Base-by-base conservation (phyloP, 1,140 invertebrate genomes). In the Drosophila nannoptera region DNA sequence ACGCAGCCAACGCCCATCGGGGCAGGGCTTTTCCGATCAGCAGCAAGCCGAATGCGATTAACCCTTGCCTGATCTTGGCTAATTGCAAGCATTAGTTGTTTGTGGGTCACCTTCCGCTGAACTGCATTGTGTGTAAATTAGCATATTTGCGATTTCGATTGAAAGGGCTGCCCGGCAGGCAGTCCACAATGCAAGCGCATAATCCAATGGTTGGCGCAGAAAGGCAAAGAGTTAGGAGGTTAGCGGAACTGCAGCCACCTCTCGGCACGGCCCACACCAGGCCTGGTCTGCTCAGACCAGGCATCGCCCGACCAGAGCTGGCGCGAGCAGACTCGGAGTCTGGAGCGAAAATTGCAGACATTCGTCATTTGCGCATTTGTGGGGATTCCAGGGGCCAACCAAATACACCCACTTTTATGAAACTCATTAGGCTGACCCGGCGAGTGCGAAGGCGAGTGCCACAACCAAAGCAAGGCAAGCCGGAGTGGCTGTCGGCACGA, bases 51-150 rank as follows among this genome's bases (percentile, higher is more conserved):
- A 78, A 78, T 75, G 72, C 75, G 78, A 82, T 82, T 78, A 80
- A 62, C 80, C 65, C 81, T 69, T 74, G 69, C 60, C 56, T 61
- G 50, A 53, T 33, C 52, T 48, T 52, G 69, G 73, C 77, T 87
- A 84, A 84, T 84, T 84, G 74, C 64, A 84, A 77, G 81, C 80
- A 84, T 84, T 84, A 84, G 80, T 84, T 86, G 77, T 86, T 84
- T 84, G 81, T 84, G 80, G 80, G 81, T 86, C 81, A 60, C 75
- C 55, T 83, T 83, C 80, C 66, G 36, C 55, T 16, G 73, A 82
- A 82, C 7, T 65, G 43, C 63, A 68, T 86, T 84, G 80, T 80
- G 29, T 50, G 52, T 69, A 86, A 84, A 86, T 84, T 80, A 80
- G 66, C 69, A 76, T 68, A 69, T 80, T 68, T 86, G 55, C 56